Conservation (phyloP, 2,888 invertebrate species). For the Gibbula magus region DNA sequence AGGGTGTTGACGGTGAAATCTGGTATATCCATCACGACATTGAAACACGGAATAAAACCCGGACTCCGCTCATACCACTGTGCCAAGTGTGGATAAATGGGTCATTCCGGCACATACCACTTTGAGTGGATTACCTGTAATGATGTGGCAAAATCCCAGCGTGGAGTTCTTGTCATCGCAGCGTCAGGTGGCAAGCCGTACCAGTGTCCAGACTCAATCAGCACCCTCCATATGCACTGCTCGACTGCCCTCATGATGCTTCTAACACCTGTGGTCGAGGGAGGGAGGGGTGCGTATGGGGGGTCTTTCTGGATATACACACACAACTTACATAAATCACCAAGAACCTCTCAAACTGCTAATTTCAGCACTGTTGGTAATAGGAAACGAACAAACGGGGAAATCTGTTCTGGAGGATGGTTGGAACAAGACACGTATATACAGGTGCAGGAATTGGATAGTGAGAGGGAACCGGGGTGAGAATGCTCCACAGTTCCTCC, state of each 20-base stretch:
- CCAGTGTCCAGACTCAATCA: constrained; percentile 3
- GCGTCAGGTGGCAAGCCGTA: background rate
- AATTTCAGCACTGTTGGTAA: constrained; percentile 14
- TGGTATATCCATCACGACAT: too few species aligned
- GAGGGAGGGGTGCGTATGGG: background rate
- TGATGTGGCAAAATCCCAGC: background rate
- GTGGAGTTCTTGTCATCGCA: background rate
- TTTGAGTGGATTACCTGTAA: background rate
- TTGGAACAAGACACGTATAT: constrained; percentile 5
- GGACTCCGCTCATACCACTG: too few species aligned
- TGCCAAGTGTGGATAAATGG: background rate
- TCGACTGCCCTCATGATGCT: background rate
- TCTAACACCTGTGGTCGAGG: constrained; percentile 12
- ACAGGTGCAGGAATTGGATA: constrained; percentile 12
- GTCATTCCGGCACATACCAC: background rate
- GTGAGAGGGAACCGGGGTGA: background rate
- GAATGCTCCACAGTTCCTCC: background rate
- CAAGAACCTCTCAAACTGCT: constrained; percentile 10
- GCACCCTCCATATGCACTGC: background rate
- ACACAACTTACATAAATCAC: constrained; percentile 23
- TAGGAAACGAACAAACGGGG: constrained; percentile 17
- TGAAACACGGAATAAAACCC: too few species aligned
- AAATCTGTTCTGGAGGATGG: constrained; percentile 6
- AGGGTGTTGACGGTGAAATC: too few species aligned
- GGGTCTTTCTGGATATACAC: background rate